A percentile compares a stretch with the other conserved stretches of the same genome.
Evolutionary conservation across 2,888 invertebrate species (phyloP).

Genomic region (Palloptera scutellata): DNA sequence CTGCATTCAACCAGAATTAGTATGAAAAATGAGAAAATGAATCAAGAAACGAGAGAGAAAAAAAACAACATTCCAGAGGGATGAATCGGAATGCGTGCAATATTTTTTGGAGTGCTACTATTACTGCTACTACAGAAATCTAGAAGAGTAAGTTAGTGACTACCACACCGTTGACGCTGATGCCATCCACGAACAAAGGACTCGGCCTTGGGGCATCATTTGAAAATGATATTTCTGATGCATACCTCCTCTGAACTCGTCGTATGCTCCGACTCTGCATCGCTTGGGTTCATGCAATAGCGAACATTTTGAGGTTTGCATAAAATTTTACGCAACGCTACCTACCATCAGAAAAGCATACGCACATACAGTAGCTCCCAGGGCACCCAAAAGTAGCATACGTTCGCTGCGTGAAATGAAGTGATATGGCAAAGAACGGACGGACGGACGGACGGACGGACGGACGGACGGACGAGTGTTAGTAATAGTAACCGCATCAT

Average conservation of each 20-base stretch:
- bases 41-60: neutral
- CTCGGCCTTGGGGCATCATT: slow-evolving; percentile 23
- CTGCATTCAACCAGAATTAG: neutral
- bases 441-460: no score
- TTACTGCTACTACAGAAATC: no score
- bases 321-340: neutral
- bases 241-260: neutral
- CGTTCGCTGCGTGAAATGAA: neutral
- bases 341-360: neutral
- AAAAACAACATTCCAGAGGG: neutral
- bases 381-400: neutral
- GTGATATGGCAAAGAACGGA: neutral
- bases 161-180: no score
- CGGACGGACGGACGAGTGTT: no score
- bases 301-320: slow-evolving; percentile 15
- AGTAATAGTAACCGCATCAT: no score
- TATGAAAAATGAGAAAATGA: neutral
- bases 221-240: neutral
- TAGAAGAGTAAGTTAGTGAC: no score
- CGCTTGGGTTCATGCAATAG: slow-evolving; percentile 5
- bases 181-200: no score
- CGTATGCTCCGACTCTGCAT: neutral
- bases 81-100: neutral
- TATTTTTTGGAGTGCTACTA: neutral
- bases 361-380: neutral